phyloP scores from a whole-genome alignment of 1,140 invertebrate genomes.

The Oryctes rhinoceros region DNA sequence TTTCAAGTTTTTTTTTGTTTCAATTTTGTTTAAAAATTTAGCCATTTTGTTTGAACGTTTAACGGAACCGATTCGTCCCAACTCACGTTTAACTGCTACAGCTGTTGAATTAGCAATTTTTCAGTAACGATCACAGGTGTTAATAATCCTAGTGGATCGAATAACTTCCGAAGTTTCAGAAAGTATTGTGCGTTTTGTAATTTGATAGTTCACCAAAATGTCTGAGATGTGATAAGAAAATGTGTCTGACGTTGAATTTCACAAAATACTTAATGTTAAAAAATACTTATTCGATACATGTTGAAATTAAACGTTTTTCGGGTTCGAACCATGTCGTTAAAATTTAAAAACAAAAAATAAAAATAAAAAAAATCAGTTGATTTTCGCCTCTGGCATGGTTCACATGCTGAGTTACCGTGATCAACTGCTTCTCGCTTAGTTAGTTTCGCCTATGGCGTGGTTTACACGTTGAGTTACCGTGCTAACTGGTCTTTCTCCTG shows the following conservation, averaged over 20 bases:
- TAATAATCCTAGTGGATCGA: not conserved
- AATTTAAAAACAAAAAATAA: no score
- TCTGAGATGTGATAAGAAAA: not conserved
- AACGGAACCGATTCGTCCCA: not conserved
- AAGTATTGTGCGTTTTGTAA: not conserved
- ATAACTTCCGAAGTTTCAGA: not conserved
- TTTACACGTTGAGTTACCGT: no score
- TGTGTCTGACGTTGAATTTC: not conserved
- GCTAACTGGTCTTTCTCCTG: no score
- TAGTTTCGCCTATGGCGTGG: no score
- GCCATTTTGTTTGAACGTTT: not conserved
- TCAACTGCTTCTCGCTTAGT: no score
- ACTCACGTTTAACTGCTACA: not conserved
- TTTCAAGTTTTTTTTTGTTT: no score
- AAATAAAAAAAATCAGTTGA: no score
- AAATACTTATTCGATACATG: not conserved
- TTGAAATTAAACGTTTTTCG: no score
- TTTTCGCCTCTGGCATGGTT: no score
- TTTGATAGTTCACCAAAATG: not conserved
- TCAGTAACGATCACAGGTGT: not conserved
- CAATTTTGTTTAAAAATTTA: not conserved
- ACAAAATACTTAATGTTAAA: not conserved
- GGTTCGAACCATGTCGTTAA: no score
- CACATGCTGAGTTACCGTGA: no score
- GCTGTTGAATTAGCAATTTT: not conserved